Evolutionary conservation across 1,140 invertebrate genomes (phyloP).

Genomic region (Uloborus diversus): DNA sequence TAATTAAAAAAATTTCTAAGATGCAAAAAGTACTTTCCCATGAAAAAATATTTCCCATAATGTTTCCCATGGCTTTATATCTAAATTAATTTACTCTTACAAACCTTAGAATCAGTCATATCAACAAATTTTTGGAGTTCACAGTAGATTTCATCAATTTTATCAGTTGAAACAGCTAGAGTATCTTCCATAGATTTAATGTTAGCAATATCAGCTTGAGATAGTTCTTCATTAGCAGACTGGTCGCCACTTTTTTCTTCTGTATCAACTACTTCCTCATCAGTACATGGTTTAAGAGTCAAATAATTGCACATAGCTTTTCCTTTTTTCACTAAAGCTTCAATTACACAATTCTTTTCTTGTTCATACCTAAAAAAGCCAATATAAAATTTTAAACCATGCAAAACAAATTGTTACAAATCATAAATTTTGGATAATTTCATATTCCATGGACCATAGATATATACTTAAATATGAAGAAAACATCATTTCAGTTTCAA

Average conservation of each 20-base stretch:
- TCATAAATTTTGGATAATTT: too few species aligned
- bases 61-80: too few species aligned
- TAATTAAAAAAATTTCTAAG: constrained; percentile 12
- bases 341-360: constrained; percentile 78
- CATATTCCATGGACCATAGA: too few species aligned
- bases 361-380: constrained; percentile 78
- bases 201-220: not conserved
- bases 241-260: constrained; percentile 22
- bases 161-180: constrained; percentile 41
- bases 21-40: constrained; percentile 29
- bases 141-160: constrained; percentile 73
- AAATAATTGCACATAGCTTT: constrained; percentile 75
- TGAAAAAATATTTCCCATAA: constrained; percentile 10
- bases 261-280: not conserved
- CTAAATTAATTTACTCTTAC: not conserved
- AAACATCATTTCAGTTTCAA: too few species aligned
- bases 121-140: constrained; percentile 83
- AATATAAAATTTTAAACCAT: constrained; percentile 37
- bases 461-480: too few species aligned
- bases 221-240: not conserved
- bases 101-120: constrained; percentile 79
- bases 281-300: not conserved
- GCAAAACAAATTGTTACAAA: too few species aligned
- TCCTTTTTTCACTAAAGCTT: constrained; percentile 80
- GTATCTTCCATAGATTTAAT: not conserved